A percentile compares a stretch with the other conserved stretches of the same genome.
These are phyloP conservation scores for Ceyx cyanopectus DNA, from an alignment of 2,113 vertebrate genomes.

Conservation along the genomic window DNA sequence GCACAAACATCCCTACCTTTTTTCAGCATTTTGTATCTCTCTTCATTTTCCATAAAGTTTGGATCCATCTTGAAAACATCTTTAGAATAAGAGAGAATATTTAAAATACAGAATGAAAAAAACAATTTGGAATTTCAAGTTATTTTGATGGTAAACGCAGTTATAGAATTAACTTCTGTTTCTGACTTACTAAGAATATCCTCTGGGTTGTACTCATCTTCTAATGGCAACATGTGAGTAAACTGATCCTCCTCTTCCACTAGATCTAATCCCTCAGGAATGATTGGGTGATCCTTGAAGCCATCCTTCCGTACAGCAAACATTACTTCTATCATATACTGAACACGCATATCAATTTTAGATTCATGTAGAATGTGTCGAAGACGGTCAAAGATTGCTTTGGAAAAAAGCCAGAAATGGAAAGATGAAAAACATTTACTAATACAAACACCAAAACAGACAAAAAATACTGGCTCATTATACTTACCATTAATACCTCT, in stretches of 20 bases:
- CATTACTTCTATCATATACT: slow-evolving; percentile 99
- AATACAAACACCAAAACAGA: background rate
- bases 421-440: background rate
- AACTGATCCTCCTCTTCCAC: slow-evolving; percentile 98
- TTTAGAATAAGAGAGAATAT: slow-evolving; percentile 64
- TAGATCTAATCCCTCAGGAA: slow-evolving; percentile 91
- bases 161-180: background rate
- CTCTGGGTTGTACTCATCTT: slow-evolving; percentile 94
- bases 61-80: slow-evolving; percentile 99
- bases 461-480: background rate
- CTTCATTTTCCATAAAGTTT: slow-evolving; percentile 94
- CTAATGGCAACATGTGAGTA: slow-evolving; percentile 97
- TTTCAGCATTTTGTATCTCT: slow-evolving; percentile 95
- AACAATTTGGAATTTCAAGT: background rate
- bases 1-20: slow-evolving; percentile 77
- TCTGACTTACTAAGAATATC: slow-evolving; percentile 91
- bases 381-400: slow-evolving; percentile 98
- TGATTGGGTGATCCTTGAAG: slow-evolving; percentile 95
- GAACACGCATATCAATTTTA: slow-evolving; percentile 96
- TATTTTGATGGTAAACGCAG: background rate
- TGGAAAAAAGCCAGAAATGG: background rate
- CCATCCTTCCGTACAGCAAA: slow-evolving; percentile 98
- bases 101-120: background rate
- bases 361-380: slow-evolving; percentile 97
- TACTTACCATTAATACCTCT: slow-evolving; percentile 92